Evolutionary conservation across 1,140 invertebrate species (phyloP), one percentile per base, ranked within the genome.

Genomic region (Phthorimaea operculella): DNA sequence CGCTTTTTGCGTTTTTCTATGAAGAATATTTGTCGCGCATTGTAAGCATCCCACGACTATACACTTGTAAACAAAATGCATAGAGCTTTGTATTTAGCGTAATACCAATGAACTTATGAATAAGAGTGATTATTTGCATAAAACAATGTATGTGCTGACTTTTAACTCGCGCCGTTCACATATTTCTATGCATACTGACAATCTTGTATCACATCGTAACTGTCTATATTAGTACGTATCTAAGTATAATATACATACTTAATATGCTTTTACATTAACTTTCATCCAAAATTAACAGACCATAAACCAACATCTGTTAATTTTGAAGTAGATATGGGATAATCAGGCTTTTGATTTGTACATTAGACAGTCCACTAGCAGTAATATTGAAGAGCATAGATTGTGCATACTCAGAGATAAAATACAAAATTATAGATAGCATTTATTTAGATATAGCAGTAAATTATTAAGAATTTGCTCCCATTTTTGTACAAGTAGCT

Each of bases 191-290:
- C 64, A 62, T 63, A 68, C 57, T 59, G 49, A 51, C 54, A 57
- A 64, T 65, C 63, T 66, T 72, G 14, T 17, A 69, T 68, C 66
- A 74, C 66, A 69, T 68, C 53, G 47, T 64, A 67, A 65, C 64
- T 65, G 61, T 52, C 68, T 47, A 17, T 73, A 65, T 59, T 69
- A 60, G 66, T 63, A 64, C 64, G 62, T 67, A 72, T 56, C 42
- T 70, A 60, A 17, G 16, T 17, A 47, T 47, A 47, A 16, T 47
- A 17, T 15, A 47, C 14, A 45, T 45, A 34, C 33, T 7, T 34
- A 34, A 34, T 34, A 11, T 34, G 33, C 33, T 34, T 34, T 7
- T 34, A 34, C 6, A 34, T 34, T 34, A 12, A 12, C 10, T 39
- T 39, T 39, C 10, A 10, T n/a, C 36, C 21, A 28, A 28, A 28